Conservation (phyloP, 2,797 vertebrate species). For the Ciconia nigra region DNA sequence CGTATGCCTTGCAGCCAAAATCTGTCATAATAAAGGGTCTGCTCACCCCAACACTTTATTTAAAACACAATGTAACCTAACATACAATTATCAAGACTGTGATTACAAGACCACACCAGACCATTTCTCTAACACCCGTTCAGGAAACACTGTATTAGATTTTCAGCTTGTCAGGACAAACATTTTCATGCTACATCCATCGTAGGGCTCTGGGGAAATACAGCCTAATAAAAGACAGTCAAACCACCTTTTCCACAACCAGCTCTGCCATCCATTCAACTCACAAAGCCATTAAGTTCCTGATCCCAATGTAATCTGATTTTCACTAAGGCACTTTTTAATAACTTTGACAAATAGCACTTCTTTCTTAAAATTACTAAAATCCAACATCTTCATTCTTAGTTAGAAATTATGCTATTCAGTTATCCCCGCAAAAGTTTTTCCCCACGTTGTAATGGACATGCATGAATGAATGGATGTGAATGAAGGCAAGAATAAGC, state of each 20-base stretch:
- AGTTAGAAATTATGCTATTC: neutral
- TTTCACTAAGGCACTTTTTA: neutral
- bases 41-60: neutral
- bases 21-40: neutral
- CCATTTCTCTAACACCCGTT: neutral
- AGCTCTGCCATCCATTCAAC: neutral
- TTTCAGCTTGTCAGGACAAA: neutral
- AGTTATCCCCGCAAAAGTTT: neutral
- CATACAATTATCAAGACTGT: neutral
- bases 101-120: neutral
- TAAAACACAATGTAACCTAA: neutral
- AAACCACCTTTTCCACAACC: neutral
- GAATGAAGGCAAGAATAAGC: neutral
- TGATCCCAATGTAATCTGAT: neutral
- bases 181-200: neutral
- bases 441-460: neutral
- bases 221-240: neutral
- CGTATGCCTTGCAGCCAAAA: neutral
- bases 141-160: neutral
- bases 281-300: neutral
- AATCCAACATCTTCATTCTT: neutral
- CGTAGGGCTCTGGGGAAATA: neutral
- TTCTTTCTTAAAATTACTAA: neutral
- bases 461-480: neutral
- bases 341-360: neutral